A percentile compares a stretch with the other conserved stretches of the same genome.
Evolutionary conservation across 2,797 vertebrate genomes (phyloP).

Genomic region (Luscinia megarhynchos): DNA sequence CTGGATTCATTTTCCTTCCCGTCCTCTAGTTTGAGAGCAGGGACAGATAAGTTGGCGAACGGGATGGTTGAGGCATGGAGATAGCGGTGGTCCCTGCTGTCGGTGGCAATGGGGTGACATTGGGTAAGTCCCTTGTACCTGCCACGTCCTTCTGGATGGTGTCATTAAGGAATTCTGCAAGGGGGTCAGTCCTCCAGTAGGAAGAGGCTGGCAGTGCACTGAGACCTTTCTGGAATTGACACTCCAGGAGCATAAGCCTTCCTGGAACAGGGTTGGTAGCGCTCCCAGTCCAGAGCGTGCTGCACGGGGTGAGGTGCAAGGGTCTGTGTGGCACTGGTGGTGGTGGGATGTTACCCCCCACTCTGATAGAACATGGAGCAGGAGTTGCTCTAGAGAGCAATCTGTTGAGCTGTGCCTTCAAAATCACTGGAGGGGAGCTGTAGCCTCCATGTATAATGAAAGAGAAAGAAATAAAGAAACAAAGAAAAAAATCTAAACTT

Average conservation of each 20-base stretch:
- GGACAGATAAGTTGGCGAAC: neutral
- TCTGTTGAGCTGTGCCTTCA: slow-evolving; percentile 41
- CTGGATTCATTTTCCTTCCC: neutral
- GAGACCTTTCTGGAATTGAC: slow-evolving; percentile 27
- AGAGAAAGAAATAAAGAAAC: neutral
- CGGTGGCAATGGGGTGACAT: neutral
- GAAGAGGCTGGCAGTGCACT: neutral
- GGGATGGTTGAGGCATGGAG: neutral
- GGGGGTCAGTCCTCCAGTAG: neutral
- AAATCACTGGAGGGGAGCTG: neutral
- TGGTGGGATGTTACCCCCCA: neutral
- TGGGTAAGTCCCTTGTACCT: neutral
- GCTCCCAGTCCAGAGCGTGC: rapidly evolving
- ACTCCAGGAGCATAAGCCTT: neutral
- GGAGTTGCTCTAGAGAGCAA: slow-evolving; percentile 3
- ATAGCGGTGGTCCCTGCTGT: neutral
- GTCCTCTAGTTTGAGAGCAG: neutral
- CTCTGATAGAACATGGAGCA: neutral
- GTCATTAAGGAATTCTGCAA: neutral
- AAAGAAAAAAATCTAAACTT: neutral
- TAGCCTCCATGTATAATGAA: neutral
- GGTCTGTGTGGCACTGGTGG: rapidly evolving
- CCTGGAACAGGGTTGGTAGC: neutral
- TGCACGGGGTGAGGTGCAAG: neutral
- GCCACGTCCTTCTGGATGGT: neutral